Evolutionary conservation across 2,888 invertebrate species (phyloP).

Genomic region (Cephus pulcher): DNA sequence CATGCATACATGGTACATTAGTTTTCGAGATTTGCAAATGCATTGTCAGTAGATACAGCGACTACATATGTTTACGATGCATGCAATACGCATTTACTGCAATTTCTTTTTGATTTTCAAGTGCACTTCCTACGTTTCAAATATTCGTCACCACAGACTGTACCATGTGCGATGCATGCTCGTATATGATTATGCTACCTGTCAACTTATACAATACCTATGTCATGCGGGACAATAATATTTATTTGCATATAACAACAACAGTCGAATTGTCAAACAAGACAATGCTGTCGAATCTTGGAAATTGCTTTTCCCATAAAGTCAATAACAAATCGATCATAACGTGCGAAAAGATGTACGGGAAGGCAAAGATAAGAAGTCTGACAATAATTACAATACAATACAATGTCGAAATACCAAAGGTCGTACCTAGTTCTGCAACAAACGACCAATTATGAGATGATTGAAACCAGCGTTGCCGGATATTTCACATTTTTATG

Average conservation of each 20-base stretch:
- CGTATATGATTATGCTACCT: not conserved
- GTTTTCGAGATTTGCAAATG: not conserved
- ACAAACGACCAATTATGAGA: not conserved
- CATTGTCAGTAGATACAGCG: not conserved
- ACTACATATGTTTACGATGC: not conserved
- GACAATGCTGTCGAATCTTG: not conserved
- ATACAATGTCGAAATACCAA: too few species aligned
- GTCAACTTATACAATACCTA: not conserved
- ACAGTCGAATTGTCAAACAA: too few species aligned
- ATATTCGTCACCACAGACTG: not conserved
- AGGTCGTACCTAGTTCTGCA: too few species aligned
- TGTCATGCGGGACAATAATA: not conserved
- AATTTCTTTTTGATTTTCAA: too few species aligned
- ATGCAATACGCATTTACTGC: not conserved
- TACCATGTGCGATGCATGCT: not conserved
- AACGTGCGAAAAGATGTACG: too few species aligned
- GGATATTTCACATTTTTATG: not conserved
- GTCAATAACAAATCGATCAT: not conserved
- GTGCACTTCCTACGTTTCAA: too few species aligned
- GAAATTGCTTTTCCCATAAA: not conserved
- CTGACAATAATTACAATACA: too few species aligned
- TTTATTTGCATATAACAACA: not conserved
- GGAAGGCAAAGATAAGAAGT: too few species aligned
- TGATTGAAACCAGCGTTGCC: not conserved
- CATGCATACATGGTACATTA: slow-evolving; percentile 1